Conservation (phyloP, 2,113 vertebrate species). For the Sphyrna mokarran region DNA sequence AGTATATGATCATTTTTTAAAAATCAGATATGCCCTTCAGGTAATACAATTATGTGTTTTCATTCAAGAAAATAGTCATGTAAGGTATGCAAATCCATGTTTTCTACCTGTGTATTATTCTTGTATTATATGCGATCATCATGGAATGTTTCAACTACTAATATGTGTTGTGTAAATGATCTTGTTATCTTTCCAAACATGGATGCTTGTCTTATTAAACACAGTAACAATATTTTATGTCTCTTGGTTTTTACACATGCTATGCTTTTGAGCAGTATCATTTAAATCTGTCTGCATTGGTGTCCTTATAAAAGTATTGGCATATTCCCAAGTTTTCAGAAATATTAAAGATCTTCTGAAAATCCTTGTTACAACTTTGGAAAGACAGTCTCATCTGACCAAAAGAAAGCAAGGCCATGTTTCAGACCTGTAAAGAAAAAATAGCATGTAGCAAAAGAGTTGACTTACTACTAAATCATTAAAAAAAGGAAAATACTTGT, state of each 20-base stretch:
- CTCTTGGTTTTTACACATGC: neutral
- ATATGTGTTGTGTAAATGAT: conserved; percentile 32
- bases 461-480: neutral
- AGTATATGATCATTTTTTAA: neutral
- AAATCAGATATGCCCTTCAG: conserved; percentile 8
- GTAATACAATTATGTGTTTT: conserved; percentile 13
- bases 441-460: neutral
- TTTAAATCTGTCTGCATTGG: neutral
- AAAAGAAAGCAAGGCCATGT: neutral
- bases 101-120: neutral
- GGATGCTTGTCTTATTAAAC: conserved; percentile 34
- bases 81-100: conserved; percentile 23
- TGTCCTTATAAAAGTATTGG: neutral
- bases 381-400: neutral
- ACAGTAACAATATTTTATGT: neutral
- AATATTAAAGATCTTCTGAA: neutral
- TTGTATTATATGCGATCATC: conserved; percentile 25
- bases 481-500: neutral
- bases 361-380: neutral
- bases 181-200: conserved; percentile 26
- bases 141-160: conserved; percentile 33
- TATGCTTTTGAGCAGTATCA: neutral
- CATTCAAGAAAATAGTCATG: conserved; percentile 18
- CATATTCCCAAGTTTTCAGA: neutral
- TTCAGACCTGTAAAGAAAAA: no score